These are phyloP conservation scores for Vollenhovia emeryi DNA, from an alignment of 1,140 invertebrate species.

Conservation along the genomic window DNA sequence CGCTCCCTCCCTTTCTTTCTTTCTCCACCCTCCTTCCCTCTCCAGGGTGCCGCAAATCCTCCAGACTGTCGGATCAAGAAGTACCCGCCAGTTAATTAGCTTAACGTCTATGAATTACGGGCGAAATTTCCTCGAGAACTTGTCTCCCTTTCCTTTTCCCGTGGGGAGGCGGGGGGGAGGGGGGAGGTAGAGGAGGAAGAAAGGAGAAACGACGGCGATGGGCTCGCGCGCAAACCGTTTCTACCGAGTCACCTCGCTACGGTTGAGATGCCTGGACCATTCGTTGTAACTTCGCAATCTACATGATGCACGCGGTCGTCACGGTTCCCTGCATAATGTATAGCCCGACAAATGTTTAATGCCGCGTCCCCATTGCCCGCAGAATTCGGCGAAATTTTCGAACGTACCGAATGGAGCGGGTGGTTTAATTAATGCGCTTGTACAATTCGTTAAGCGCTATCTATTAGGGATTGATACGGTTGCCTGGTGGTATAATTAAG, in stretches of 20 bases:
- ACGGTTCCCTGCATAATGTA: conserved; percentile 33
- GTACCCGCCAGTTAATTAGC: conserved; percentile 50
- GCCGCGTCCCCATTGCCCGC: background rate
- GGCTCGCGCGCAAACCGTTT: background rate
- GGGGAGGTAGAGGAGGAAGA: background rate
- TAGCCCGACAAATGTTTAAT: conserved; percentile 39
- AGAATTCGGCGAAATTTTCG: background rate
- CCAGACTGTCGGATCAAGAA: conserved; percentile 43
- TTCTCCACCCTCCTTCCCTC: background rate
- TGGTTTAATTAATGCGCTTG: conserved; percentile 19
- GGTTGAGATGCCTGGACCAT: background rate
- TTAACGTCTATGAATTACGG: conserved; percentile 56
- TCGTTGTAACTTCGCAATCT: conserved; percentile 49
- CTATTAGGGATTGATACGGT: background rate
- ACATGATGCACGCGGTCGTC: conserved; percentile 37
- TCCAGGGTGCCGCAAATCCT: conserved; percentile 45
- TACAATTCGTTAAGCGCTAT: background rate
- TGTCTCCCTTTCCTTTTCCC: conserved; percentile 36
- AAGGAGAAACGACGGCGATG: background rate
- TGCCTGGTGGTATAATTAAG: background rate
- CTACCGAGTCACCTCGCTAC: conserved; percentile 17
- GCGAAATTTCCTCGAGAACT: conserved; percentile 45
- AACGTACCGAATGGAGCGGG: background rate
- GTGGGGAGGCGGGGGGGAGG: no score
- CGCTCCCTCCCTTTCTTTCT: background rate